Evolutionary conservation across 2,888 invertebrate species (phyloP).

Genomic region (Rotaria magnacalcarata): DNA sequence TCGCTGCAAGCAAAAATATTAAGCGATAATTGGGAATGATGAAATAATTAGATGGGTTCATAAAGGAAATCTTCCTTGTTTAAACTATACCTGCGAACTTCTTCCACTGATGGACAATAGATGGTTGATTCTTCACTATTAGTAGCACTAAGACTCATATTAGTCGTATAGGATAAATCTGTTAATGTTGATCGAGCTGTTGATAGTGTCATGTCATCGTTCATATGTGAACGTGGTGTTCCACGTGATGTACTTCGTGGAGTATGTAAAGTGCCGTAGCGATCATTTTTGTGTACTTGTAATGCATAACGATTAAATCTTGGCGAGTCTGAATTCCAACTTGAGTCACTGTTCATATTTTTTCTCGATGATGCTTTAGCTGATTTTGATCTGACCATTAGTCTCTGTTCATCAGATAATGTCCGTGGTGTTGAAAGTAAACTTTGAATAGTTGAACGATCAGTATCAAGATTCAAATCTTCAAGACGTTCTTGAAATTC

Average conservation of each 20-base stretch:
- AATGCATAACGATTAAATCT: slow-evolving; percentile 7
- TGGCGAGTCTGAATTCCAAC: neutral
- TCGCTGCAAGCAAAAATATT: neutral
- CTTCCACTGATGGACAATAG: slow-evolving; percentile 24
- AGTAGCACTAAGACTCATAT: neutral
- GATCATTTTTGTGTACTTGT: neutral
- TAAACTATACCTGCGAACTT: neutral
- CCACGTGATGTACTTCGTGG: neutral
- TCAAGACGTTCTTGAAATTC: slow-evolving; percentile 11
- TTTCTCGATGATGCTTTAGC: neutral
- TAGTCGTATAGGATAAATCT: neutral
- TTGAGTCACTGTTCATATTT: neutral
- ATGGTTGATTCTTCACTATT: neutral
- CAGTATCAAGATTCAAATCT: neutral
- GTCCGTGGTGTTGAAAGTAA: neutral
- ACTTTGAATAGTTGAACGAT: neutral
- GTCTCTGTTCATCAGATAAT: neutral
- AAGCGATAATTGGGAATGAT: neutral
- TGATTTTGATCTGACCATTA: neutral
- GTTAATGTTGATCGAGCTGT: slow-evolving; percentile 8
- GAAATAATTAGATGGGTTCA: neutral
- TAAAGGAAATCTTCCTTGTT: too few species aligned
- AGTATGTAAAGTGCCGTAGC: neutral
- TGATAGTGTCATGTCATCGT: neutral
- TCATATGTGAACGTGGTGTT: neutral